Evolutionary conservation across 2,888 invertebrate genomes (phyloP).

Genomic region (Hydropsyche betteni): DNA sequence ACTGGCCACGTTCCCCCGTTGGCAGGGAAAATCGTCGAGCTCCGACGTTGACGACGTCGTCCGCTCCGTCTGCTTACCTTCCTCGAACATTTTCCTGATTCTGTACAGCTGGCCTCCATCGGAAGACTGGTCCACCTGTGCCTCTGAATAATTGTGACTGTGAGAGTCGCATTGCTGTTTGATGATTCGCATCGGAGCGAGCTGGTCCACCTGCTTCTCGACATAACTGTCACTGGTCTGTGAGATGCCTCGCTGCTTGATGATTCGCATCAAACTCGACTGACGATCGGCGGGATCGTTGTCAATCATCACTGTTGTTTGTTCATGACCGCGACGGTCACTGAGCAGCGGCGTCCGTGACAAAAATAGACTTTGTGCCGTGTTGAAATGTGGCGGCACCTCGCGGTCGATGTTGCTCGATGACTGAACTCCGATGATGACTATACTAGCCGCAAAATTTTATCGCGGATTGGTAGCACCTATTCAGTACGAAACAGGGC

Average conservation of each 20-base stretch:
- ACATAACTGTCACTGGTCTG: neutral
- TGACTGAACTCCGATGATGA: too few relatives aligned
- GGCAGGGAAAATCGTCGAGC: slow-evolving; percentile 14
- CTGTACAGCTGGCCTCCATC: slow-evolving; percentile 41
- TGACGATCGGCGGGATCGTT: neutral
- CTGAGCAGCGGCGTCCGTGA: neutral
- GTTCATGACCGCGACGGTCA: neutral
- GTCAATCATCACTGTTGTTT: slow-evolving; percentile 12
- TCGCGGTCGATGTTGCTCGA: too few relatives aligned
- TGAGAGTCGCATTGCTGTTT: neutral
- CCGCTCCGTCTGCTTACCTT: neutral
- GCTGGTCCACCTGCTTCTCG: slow-evolving; percentile 8
- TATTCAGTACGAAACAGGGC: too few relatives aligned
- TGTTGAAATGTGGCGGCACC: neutral
- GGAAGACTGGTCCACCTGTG: neutral
- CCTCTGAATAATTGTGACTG: neutral
- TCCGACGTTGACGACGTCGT: neutral
- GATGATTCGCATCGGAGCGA: neutral
- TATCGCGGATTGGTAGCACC: too few relatives aligned
- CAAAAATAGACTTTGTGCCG: slow-evolving; percentile 14
- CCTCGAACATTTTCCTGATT: slow-evolving; percentile 38
- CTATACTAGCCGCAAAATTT: too few relatives aligned
- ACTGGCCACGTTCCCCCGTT: slow-evolving; percentile 17
- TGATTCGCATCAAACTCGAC: slow-evolving; percentile 17
- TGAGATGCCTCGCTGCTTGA: neutral